Base-by-base conservation (phyloP, 2,797 vertebrate genomes). In the Erethizon dorsatum region DNA sequence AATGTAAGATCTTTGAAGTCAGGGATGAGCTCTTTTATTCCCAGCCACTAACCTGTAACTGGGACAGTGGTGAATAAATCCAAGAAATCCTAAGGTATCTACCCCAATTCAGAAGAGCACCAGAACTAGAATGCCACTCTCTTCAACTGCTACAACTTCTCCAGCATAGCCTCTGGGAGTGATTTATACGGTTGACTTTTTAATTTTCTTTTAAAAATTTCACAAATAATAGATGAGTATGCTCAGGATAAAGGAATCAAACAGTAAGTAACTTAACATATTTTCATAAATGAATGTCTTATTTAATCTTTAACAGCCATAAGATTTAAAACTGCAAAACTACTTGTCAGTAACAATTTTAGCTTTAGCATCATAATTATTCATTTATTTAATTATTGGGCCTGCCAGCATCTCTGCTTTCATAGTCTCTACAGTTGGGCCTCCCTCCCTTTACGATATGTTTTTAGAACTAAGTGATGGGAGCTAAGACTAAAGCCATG, bases 261-360 rank as follows among this genome's bases (percentile, higher is more conserved):
- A 50, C 14, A 67, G 61, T 83, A 50, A 67, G 61, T 83, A 50
- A 56, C 63, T 90, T 28, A 47, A 83, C 93, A 69, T 63, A 33
- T 47, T 57, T 89, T 37, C 59, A 24, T 41, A 37, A 54, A 3
- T 59, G 50, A 20, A 45, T 73, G 33, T 83, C 90, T 85, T 83
- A 65, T 80, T 80, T 80, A 84, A 31, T 31, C 79, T 79, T 67
- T 90, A 77, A 45, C 37, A 79, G 33, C 14, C 50, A 73, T 90
- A 83, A 80, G n/a, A 92, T 83, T 96, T 77, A 18, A 50, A 92
- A 90, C 59, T 85, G 28, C 22, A 80, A 88, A 85, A 67, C 6
- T 41, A 37, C 6, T 41, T 77, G 18, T 56, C 57, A 54, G 37
- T 65, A 90, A 63, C 9, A 78, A 0, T 15, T 91, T 80, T 50